Conservation (phyloP, 2,888 invertebrate species). For the Lycophotia porphyrea region DNA sequence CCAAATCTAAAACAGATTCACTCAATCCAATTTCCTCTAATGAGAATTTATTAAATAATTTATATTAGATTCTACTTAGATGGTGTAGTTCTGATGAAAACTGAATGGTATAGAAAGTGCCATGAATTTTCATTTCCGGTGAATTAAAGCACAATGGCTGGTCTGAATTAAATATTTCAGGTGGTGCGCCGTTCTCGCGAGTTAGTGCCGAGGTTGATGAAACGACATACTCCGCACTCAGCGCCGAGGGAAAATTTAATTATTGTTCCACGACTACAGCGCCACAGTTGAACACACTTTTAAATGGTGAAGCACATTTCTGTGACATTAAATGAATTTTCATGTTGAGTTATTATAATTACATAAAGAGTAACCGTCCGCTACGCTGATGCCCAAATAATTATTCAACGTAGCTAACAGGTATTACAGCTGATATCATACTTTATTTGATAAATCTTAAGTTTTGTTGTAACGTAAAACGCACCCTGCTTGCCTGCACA, state of each 20-base stretch:
- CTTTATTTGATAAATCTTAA: background rate
- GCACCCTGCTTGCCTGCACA: background rate
- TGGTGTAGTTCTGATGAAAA: constrained; percentile 37
- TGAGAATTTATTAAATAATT: background rate
- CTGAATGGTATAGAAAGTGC: constrained; percentile 63
- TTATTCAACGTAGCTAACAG: constrained; percentile 33
- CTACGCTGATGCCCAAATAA: constrained; percentile 40
- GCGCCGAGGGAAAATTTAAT: constrained; percentile 87
- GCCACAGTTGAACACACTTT: constrained; percentile 85
- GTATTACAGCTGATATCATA: background rate
- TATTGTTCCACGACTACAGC: constrained; percentile 84
- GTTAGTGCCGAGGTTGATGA: constrained; percentile 85
- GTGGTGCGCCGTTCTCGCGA: constrained; percentile 81
- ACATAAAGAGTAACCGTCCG: constrained; percentile 71
- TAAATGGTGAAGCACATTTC: constrained; percentile 84
- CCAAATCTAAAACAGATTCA: constrained; percentile 2
- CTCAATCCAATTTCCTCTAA: background rate
- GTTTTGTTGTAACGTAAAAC: background rate
- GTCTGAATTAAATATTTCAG: constrained; percentile 87
- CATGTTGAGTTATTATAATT: constrained; percentile 82
- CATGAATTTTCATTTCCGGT: constrained; percentile 81
- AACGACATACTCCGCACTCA: constrained; percentile 85
- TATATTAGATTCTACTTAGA: background rate
- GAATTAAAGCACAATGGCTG: constrained; percentile 82
- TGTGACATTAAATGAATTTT: constrained; percentile 84